Conservation (phyloP, 2,113 vertebrate species). For the Pomatorhinus ruficollis region DNA sequence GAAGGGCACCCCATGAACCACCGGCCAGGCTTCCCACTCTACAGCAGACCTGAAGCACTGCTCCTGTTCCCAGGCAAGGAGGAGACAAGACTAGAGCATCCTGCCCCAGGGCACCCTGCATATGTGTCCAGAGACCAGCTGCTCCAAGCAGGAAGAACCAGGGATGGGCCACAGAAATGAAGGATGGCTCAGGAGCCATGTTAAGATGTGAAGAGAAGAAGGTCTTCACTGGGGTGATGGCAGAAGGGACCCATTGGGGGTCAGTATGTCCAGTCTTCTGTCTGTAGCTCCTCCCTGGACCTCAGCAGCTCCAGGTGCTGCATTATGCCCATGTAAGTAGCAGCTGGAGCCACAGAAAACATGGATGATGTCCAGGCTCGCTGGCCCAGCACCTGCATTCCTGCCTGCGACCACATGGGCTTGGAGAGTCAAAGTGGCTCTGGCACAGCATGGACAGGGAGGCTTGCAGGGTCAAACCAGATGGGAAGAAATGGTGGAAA, state of each 20-base stretch:
- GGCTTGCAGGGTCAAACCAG: background rate
- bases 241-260: background rate
- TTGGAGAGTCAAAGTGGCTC: background rate
- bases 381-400: background rate
- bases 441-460: background rate
- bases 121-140: background rate
- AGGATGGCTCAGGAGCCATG: background rate
- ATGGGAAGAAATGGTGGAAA: background rate
- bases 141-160: background rate
- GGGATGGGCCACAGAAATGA: background rate
- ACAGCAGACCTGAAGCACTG: background rate
- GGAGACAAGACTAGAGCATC: background rate
- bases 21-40: background rate
- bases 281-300: background rate
- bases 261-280: background rate
- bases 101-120: background rate
- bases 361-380: fast-evolving
- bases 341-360: background rate
- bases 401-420: fast-evolving
- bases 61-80: background rate
- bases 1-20: background rate
- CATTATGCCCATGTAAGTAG: background rate
- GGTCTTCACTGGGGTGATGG: background rate
- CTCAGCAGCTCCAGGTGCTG: background rate
- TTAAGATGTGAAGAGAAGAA: background rate